Evolutionary conservation across 2,113 vertebrate species (phyloP).

Genomic region (Alethe diademata): DNA sequence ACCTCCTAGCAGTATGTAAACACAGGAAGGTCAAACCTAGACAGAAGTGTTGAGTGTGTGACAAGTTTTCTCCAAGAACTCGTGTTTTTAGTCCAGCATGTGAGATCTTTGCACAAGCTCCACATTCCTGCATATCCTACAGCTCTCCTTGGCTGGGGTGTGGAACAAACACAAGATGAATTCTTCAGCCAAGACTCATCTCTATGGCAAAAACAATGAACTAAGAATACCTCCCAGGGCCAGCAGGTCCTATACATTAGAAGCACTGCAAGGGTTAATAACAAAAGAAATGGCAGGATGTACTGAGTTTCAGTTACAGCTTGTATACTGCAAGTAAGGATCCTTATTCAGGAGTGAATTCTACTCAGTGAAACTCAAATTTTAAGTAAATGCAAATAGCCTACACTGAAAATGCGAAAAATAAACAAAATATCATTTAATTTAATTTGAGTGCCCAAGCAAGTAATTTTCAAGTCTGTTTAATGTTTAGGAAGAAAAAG

Average conservation of each 20-base stretch:
- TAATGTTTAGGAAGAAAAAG: slow-evolving; percentile 56
- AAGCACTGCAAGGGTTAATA: not conserved
- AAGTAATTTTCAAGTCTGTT: slow-evolving; percentile 59
- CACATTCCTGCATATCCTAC: not conserved
- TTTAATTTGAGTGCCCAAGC: slow-evolving; percentile 72
- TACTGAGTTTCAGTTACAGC: not conserved
- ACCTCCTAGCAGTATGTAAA: not conserved
- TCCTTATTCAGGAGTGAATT: not conserved
- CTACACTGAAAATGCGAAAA: slow-evolving; percentile 55
- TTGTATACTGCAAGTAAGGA: not conserved
- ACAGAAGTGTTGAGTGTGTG: not conserved
- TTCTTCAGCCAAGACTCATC: not conserved
- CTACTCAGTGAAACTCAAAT: not conserved
- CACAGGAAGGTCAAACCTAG: not conserved
- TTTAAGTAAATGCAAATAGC: slow-evolving; percentile 54
- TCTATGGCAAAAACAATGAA: not conserved
- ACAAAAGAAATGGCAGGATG: not conserved
- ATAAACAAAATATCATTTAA: slow-evolving; percentile 74
- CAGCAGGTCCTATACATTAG: not conserved
- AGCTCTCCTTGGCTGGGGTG: not conserved
- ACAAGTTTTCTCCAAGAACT: not conserved
- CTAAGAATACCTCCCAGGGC: not conserved
- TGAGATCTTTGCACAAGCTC: not conserved
- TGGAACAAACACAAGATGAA: not conserved
- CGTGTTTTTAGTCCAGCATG: not conserved